Evolutionary conservation across 1,140 invertebrate genomes (phyloP).

Genomic region (Gryon sp.): DNA sequence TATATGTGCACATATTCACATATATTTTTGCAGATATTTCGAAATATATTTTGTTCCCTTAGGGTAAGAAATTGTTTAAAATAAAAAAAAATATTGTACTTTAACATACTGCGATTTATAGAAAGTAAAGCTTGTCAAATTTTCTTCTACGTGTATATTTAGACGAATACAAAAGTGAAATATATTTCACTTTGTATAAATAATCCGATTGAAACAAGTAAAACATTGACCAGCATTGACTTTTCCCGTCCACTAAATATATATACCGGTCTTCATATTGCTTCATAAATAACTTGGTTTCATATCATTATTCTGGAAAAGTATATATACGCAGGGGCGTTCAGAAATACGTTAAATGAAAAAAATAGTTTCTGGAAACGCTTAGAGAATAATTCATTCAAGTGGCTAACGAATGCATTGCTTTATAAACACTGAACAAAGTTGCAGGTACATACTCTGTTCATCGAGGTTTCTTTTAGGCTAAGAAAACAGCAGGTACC

Average conservation of each 20-base stretch:
- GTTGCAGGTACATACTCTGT: conserved; percentile 69
- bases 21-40: too few relatives aligned
- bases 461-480: conserved; percentile 51
- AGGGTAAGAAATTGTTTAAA: too few relatives aligned
- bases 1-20: too few relatives aligned
- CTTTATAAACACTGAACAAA: conserved; percentile 66
- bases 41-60: too few relatives aligned
- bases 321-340: too few relatives aligned
- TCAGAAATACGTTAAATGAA: too few relatives aligned
- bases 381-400: conserved; percentile 51
- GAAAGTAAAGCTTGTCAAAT: too few relatives aligned
- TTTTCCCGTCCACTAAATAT: conserved; percentile 22
- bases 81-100: neutral
- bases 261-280: neutral
- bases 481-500: conserved; percentile 66
- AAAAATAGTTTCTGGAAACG: conserved; percentile 42
- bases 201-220: too few relatives aligned
- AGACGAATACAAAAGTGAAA: too few relatives aligned
- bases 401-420: conserved; percentile 70
- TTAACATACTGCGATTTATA: too few relatives aligned
- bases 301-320: conserved; percentile 16
- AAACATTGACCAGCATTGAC: neutral
- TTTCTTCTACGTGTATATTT: too few relatives aligned
- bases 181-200: too few relatives aligned
- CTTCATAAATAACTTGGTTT: conserved; percentile 10